A percentile compares a stretch with the other conserved stretches of the same genome.
Conservation (phyloP, 2,113 vertebrate genomes). For the Phaethornis superciliosus region DNA sequence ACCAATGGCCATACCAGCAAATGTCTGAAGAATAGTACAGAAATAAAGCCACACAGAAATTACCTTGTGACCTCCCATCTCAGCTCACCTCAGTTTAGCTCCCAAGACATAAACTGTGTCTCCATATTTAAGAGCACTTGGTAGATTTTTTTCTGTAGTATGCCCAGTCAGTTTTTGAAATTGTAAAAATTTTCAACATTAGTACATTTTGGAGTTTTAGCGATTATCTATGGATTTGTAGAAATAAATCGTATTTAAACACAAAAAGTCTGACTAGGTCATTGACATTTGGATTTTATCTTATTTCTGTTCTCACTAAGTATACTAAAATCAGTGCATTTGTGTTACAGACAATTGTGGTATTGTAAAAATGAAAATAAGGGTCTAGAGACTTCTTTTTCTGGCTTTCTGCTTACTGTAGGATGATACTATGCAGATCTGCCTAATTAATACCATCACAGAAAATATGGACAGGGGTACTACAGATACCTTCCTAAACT, state of each 20-base stretch:
- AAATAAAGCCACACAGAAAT: not conserved
- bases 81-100: not conserved
- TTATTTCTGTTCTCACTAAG: not conserved
- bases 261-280: not conserved
- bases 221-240: not conserved
- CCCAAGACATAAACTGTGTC: not conserved
- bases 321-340: not conserved
- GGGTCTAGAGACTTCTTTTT: not conserved
- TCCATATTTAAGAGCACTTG: not conserved
- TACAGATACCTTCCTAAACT: not conserved
- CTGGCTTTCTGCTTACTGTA: not conserved
- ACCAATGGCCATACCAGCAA: not conserved
- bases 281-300: not conserved
- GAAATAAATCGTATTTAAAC: not conserved
- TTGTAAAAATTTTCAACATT: not conserved
- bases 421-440: fast-evolving
- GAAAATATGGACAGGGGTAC: not conserved
- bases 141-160: not conserved
- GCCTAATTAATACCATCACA: not conserved
- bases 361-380: not conserved
- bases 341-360: not conserved
- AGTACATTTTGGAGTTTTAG: not conserved
- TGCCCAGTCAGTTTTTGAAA: not conserved
- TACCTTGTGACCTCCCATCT: not conserved
- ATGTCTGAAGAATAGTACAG: not conserved